Base-by-base conservation (phyloP, 1,140 invertebrate species). In the Euwallacea similis region DNA sequence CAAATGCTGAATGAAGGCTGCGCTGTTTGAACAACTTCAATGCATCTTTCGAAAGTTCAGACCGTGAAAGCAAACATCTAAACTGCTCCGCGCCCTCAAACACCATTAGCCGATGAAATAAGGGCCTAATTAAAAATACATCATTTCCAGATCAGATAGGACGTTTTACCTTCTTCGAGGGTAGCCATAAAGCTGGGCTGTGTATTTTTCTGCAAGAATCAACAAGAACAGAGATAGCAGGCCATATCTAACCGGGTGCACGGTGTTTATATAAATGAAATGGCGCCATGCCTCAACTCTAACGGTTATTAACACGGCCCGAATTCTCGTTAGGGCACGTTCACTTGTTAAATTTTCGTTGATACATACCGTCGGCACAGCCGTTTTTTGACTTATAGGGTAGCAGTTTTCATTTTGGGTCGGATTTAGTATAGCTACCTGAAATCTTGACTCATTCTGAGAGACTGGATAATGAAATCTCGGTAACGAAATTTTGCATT, bases 181-280 rank as follows among this genome's bases (percentile, higher is more conserved):
- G 55, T 7, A 55, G 62, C 70, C 65, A 68, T 67, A 72, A 72
- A 67, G 50, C 43, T 47, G 42, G 53, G 43, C 50, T 68, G 71
- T 68, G 66, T 72, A 72, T 72, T 72, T 72, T 72, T 72, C 71
- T 67, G 71, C 73, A 79, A 79, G 74, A 78, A 79, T 79, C 76
- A 79, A 77, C 78, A 79, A 71, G 70, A 72, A 71, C 56, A 74
- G 69, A 77, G 73, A 76, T 76, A 75, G 55, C 46, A 50, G 55
- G 72, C 74, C 74, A 75, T 79, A 80, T 78, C 79, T 77, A 72
- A 74, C 72, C 47, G 73, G 61, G 67, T 77, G 69, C 75, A 76
- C 76, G 62, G 75, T 80, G 79, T 80, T 79, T 79, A 78, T 80
- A 80, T 79, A 80, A 80, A 80, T 80, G 79, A 79, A 80, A 80